These are phyloP conservation scores for Spialia ferax DNA, from an alignment of 2,888 invertebrate species.

Conservation along the genomic window DNA sequence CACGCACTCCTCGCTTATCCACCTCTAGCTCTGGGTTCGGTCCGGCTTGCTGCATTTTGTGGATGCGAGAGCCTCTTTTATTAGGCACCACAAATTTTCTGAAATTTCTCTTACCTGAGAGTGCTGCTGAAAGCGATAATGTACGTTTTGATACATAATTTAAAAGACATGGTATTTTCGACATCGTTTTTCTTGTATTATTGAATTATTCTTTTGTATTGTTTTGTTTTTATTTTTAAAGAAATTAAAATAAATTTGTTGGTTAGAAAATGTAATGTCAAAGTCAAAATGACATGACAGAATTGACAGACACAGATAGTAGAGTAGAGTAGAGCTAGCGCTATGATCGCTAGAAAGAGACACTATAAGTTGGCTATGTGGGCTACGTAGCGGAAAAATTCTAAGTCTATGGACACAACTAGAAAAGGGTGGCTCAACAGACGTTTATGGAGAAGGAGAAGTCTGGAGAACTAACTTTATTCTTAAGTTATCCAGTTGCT, in stretches of 20 bases:
- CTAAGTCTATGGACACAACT: too few relatives aligned
- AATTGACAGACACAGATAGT: too few relatives aligned
- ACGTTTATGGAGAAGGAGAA: too few relatives aligned
- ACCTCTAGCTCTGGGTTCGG: conserved; percentile 89
- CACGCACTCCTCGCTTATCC: conserved; percentile 90
- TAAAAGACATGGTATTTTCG: conserved; percentile 64
- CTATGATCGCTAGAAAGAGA: too few relatives aligned
- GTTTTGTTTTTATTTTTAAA: not conserved
- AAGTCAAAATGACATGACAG: not conserved
- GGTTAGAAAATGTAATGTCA: not conserved
- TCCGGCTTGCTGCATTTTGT: conserved; percentile 87
- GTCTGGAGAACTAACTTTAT: too few relatives aligned
- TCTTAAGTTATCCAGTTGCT: too few relatives aligned
- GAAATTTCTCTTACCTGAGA: conserved; percentile 93
- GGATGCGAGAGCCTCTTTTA: conserved; percentile 90
- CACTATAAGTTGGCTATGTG: too few relatives aligned
- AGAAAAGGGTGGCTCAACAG: too few relatives aligned
- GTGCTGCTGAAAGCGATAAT: conserved; percentile 69
- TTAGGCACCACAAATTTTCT: conserved; percentile 92
- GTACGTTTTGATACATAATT: conserved; percentile 68
- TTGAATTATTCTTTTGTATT: conserved; percentile 11
- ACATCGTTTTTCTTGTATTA: conserved; percentile 62
- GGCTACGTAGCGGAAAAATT: too few relatives aligned
- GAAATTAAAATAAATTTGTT: not conserved
- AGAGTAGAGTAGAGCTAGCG: too few relatives aligned